Evolutionary conservation across 2,888 invertebrate genomes (phyloP), one percentile per base, ranked within the genome.

Genomic region (Clusia tigrina): DNA sequence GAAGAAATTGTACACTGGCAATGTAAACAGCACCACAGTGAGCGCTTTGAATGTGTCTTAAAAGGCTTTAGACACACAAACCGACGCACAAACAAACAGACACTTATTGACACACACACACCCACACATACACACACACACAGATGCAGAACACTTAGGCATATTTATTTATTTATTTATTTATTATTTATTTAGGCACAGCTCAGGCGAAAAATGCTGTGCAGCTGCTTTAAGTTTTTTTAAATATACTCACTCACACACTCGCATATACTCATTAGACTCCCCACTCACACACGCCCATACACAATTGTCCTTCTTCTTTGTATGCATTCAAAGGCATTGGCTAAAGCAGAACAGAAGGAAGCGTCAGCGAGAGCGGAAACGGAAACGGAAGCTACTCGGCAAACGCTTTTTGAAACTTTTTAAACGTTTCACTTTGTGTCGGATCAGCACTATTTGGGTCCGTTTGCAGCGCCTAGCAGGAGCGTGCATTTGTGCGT

Each of bases 181-280:
- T n/a, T n/a, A n/a, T n/a, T n/a, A n/a, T n/a, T n/a, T 54, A 26
- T 26, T 54, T 25, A 54, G 54, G 54, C 54, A 32, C 54, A 32
- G 17, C 22, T 54, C n/a, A 32, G 54, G 17, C 2, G 54, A 37
- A 32, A 26, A 54, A n/a, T 24, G 2, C 15, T 53, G 23, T 24
- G 53, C n/a, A 22, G 18, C 22, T 52, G 52, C 24, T 53, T 23
- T 15, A 17, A 24, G 53, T n/a, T n/a, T n/a, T n/a, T n/a, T n/a
- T n/a, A n/a, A n/a, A n/a, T n/a, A n/a, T n/a, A n/a, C n/a, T n/a
- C n/a, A n/a, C n/a, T n/a, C n/a, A n/a, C n/a, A n/a, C n/a, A n/a
- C n/a, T n/a, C n/a, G n/a, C n/a, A n/a, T n/a, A n/a, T n/a, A n/a
- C n/a, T n/a, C n/a, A n/a, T n/a, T n/a, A n/a, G n/a, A n/a, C n/a